Conservation (phyloP, 1,140 invertebrate genomes). For the Aphaenogaster rudis region DNA sequence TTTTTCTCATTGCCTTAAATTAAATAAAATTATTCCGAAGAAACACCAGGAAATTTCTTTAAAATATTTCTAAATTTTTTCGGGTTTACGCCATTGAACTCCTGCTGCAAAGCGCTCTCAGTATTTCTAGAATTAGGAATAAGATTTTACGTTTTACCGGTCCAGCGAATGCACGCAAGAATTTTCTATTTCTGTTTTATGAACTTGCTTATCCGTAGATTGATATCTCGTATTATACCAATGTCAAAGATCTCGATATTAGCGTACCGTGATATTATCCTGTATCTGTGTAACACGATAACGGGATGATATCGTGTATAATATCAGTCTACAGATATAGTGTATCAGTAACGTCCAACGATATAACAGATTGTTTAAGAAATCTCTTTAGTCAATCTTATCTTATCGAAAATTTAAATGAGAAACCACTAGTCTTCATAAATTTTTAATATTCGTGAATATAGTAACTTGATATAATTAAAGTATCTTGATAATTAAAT, state of each 20-base stretch:
- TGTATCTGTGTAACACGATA: not conserved
- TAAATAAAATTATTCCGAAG: not conserved
- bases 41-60: not conserved
- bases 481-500: slow-evolving; percentile 2
- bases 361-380: slow-evolving; percentile 13
- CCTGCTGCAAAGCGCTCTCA: not conserved
- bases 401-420: not conserved
- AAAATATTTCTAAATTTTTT: not conserved
- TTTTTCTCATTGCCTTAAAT: not conserved
- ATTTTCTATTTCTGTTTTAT: slow-evolving; percentile 26
- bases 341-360: not conserved
- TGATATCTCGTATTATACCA: not conserved
- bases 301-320: not conserved
- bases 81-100: slow-evolving; percentile 14
- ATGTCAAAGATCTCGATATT: slow-evolving; percentile 11
- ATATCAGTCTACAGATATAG: not conserved
- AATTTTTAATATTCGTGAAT: not conserved
- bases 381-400: not conserved
- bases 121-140: slow-evolving; percentile 28
- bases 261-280: slow-evolving; percentile 12
- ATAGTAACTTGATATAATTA: not conserved
- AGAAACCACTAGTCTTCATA: not conserved
- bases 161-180: not conserved
- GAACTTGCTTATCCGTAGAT: slow-evolving; percentile 38
- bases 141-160: slow-evolving; percentile 33